These are phyloP conservation scores for Calonectris borealis DNA, from an alignment of 2,113 vertebrate genomes.

Conservation along the genomic window DNA sequence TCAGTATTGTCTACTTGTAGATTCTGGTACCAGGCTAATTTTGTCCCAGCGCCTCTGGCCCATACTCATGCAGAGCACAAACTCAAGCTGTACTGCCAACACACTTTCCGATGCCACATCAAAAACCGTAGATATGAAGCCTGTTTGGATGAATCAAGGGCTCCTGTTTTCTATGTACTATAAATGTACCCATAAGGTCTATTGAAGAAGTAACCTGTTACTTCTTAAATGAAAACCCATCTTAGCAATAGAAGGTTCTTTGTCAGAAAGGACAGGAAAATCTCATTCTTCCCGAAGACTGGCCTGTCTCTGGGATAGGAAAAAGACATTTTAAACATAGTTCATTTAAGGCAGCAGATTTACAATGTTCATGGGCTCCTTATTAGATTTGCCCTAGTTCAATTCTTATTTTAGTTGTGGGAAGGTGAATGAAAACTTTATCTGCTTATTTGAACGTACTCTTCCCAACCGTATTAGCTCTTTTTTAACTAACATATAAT, in stretches of 20 bases:
- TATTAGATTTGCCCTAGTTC: conserved; percentile 7
- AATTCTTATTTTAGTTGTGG: background rate
- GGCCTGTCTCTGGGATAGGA: background rate
- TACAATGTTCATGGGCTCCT: background rate
- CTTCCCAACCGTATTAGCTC: background rate
- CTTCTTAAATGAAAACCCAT: background rate
- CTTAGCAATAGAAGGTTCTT: background rate
- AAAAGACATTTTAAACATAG: background rate
- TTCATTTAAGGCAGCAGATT: background rate
- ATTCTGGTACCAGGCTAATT: background rate
- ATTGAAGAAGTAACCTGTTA: background rate
- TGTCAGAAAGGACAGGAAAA: background rate
- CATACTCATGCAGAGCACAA: accelerated
- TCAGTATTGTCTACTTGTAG: background rate
- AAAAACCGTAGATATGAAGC: background rate
- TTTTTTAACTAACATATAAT: conserved; percentile 32
- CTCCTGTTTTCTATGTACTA: background rate
- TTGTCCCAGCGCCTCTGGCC: no score
- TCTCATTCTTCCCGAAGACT: background rate
- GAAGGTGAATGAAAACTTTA: conserved; percentile 26
- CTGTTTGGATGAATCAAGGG: background rate
- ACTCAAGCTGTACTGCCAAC: no score
- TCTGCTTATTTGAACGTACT: background rate
- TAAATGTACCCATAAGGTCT: background rate
- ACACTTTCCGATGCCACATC: background rate